Conservation (phyloP, 2,113 vertebrate species). For the Syngnathus scovelli region DNA sequence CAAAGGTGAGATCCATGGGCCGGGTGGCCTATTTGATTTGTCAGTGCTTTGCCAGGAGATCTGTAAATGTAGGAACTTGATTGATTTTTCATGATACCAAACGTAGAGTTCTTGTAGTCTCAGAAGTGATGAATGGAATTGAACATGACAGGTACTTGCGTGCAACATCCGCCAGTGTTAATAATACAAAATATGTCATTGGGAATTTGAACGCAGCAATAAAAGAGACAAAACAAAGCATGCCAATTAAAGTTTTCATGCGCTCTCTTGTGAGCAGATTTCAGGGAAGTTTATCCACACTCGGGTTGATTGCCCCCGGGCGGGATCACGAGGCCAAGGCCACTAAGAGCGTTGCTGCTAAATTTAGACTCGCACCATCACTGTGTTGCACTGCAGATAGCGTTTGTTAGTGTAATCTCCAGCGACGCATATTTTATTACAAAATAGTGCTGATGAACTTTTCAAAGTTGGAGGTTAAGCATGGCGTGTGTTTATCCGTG, state of each 20-base stretch:
- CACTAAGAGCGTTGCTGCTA: constrained; percentile 21
- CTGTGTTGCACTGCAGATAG: constrained; percentile 32
- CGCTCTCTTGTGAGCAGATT: constrained; percentile 39
- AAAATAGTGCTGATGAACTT: constrained; percentile 47
- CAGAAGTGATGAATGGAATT: too few relatives aligned
- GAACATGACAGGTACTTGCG: too few relatives aligned
- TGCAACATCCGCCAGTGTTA: not conserved
- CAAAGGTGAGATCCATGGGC: not conserved
- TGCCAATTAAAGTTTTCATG: constrained; percentile 46
- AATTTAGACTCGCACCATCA: constrained; percentile 23
- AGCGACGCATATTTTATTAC: constrained; percentile 21
- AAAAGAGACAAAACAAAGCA: constrained; percentile 14
- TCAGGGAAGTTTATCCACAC: constrained; percentile 51
- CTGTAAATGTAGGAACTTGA: not conserved
- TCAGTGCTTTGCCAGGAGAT: not conserved
- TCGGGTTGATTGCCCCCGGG: constrained; percentile 43
- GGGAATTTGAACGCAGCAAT: not conserved
- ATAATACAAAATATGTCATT: not conserved
- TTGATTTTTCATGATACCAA: not conserved
- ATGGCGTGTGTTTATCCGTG: constrained; percentile 20
- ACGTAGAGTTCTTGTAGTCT: too few relatives aligned
- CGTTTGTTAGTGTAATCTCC: constrained; percentile 10
- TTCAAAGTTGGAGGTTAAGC: constrained; percentile 20
- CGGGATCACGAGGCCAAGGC: constrained; percentile 32
- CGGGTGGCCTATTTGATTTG: not conserved